Percentiles rank a stretch among this genome's conserved stretches.
These are phyloP conservation scores for Drosophila lacicola DNA, from an alignment of 2,888 invertebrate genomes.

Conservation along the genomic window DNA sequence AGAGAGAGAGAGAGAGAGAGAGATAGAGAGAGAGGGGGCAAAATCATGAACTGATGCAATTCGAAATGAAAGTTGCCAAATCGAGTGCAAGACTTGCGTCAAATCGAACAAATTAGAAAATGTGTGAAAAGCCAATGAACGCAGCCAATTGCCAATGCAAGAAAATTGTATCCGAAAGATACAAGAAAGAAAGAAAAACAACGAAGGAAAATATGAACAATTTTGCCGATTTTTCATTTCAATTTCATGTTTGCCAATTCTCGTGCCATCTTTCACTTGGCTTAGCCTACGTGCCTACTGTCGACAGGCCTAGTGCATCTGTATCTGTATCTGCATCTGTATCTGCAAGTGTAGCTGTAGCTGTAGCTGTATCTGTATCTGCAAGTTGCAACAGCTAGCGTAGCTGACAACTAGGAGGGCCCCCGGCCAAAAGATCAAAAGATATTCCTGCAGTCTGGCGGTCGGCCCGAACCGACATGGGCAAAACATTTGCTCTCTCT, in stretches of 20 bases:
- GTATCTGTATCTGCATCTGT: slow-evolving; percentile 5
- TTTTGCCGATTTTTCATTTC: slow-evolving; percentile 39
- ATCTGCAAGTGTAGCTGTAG: not conserved
- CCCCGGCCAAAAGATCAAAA: slow-evolving; percentile 71
- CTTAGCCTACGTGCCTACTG: slow-evolving; percentile 20
- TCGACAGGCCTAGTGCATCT: slow-evolving; percentile 48
- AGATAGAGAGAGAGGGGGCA: not conserved
- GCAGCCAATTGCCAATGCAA: slow-evolving; percentile 15
- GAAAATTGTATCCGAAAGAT: slow-evolving; percentile 23
- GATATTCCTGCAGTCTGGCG: slow-evolving; percentile 59
- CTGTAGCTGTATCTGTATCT: slow-evolving; percentile 11
- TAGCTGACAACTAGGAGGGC: slow-evolving; percentile 38
- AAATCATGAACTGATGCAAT: slow-evolving; percentile 55
- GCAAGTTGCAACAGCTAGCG: slow-evolving; percentile 40
- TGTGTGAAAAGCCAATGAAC: slow-evolving; percentile 51
- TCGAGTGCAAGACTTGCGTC: slow-evolving; percentile 72
- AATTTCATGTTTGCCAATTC: slow-evolving; percentile 44
- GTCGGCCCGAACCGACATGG: slow-evolving; percentile 35
- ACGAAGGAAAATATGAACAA: slow-evolving; percentile 23
- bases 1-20: not conserved
- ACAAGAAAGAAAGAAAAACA: not conserved
- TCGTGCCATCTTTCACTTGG: slow-evolving; percentile 48
- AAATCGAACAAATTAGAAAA: slow-evolving; percentile 59
- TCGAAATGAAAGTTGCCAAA: slow-evolving; percentile 66
- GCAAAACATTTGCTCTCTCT: slow-evolving; percentile 21